A percentile compares a stretch with the other conserved stretches of the same genome.
Evolutionary conservation across 2,113 vertebrate species (phyloP).

Genomic region (Gasterosteus aculeatus): DNA sequence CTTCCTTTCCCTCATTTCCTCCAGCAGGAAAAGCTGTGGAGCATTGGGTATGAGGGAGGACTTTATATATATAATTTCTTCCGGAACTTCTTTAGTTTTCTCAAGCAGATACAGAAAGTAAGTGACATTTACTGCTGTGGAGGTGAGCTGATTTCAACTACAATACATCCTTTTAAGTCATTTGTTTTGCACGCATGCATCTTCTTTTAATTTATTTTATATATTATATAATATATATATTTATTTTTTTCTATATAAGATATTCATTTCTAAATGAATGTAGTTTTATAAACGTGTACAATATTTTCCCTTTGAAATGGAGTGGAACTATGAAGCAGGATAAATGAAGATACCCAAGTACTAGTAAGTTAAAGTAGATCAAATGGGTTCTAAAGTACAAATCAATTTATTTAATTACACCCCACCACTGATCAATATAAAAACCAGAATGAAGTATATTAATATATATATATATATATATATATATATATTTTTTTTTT

Average conservation of each 20-base stretch:
- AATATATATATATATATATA: too few species aligned
- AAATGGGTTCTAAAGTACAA: not conserved
- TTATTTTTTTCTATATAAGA: not conserved
- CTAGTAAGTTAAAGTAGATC: not conserved
- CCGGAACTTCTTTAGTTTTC: not conserved
- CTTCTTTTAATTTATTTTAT: not conserved
- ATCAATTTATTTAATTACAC: not conserved
- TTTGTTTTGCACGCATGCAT: not conserved
- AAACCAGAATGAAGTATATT: not conserved
- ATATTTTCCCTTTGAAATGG: not conserved
- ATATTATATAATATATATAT: too few species aligned
- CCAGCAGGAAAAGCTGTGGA: conserved; percentile 92
- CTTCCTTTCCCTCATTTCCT: conserved; percentile 96
- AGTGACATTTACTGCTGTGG: not conserved
- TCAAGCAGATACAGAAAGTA: not conserved
- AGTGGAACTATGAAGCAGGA: not conserved
- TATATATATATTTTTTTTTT: not conserved
- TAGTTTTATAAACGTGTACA: not conserved
- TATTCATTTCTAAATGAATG: not conserved
- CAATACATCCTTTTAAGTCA: not conserved
- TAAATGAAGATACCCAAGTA: not conserved
- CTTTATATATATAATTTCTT: not conserved
- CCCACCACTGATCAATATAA: not conserved
- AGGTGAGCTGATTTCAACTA: not conserved
- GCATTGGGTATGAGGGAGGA: not conserved